phyloP scores from a whole-genome alignment of 1,140 invertebrate species.

The Amphibalanus amphitrite region DNA sequence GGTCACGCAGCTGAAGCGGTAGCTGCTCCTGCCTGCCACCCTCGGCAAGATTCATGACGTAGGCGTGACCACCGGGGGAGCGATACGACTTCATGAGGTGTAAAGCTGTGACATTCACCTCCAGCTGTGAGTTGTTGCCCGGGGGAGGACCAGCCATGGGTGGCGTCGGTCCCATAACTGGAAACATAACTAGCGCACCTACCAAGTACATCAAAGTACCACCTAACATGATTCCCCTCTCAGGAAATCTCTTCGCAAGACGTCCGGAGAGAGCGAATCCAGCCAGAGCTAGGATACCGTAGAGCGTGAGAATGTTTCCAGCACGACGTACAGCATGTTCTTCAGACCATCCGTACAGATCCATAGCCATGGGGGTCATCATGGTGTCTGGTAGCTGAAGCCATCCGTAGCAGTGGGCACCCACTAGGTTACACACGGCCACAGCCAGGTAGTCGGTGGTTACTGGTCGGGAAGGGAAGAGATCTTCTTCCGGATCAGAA shows the following conservation, averaged over 20 bases:
- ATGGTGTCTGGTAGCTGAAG: neutral
- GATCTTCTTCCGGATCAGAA: neutral
- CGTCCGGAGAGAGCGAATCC: neutral
- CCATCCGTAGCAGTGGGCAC: constrained; percentile 3
- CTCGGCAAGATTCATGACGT: neutral
- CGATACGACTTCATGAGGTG: neutral
- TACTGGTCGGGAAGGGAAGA: neutral
- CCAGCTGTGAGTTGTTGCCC: neutral
- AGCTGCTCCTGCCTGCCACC: too few species aligned
- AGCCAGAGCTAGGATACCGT: neutral
- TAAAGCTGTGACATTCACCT: neutral
- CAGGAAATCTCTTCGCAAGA: neutral
- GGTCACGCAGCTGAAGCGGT: neutral
- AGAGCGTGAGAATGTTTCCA: neutral
- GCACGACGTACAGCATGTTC: neutral
- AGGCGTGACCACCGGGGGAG: neutral
- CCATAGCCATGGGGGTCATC: constrained; percentile 1
- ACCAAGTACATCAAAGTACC: neutral
- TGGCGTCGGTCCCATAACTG: neutral
- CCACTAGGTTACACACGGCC: neutral
- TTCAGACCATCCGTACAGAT: neutral
- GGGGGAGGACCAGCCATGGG: neutral
- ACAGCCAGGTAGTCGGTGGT: neutral
- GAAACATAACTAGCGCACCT: neutral
- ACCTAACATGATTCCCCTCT: neutral